Evolutionary conservation across 2,888 invertebrate genomes (phyloP).

Genomic region (Tanytarsus gracilentus): DNA sequence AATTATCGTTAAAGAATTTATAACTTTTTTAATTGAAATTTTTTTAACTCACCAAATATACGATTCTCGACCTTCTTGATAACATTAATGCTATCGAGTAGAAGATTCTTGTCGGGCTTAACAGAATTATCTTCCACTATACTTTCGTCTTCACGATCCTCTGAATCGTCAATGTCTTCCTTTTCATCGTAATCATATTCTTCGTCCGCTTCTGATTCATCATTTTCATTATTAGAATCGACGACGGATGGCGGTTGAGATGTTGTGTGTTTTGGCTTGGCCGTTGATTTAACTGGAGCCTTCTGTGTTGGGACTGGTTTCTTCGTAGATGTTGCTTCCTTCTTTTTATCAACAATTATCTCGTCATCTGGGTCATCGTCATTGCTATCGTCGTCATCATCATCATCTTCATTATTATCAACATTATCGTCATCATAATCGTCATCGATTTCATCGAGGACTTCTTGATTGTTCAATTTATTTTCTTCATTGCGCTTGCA

Average conservation of each 20-base stretch:
- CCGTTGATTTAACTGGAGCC: constrained; percentile 39
- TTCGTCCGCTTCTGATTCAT: constrained; percentile 32
- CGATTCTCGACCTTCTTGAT: constrained; percentile 18
- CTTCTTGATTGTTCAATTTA: constrained; percentile 36
- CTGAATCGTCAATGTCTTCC: not conserved
- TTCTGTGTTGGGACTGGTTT: constrained; percentile 22
- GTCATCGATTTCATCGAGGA: constrained; percentile 34
- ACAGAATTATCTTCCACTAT: constrained; percentile 1
- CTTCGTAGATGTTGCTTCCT: constrained; percentile 15
- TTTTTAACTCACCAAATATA: constrained; percentile 18
- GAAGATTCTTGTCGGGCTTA: not conserved
- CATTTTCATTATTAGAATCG: constrained; percentile 33
- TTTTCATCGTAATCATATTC: constrained; percentile 23
- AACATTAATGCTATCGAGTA: not conserved
- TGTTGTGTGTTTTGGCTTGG: constrained; percentile 35
- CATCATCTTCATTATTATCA: constrained; percentile 42
- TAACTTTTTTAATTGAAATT: not conserved
- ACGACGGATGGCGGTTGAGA: constrained; percentile 30
- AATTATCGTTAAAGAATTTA: not conserved
- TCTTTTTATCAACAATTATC: constrained; percentile 24
- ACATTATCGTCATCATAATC: constrained; percentile 42
- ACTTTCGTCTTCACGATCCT: constrained; percentile 24
- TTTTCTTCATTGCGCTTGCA: constrained; percentile 37
- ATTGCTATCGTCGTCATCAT: constrained; percentile 41
- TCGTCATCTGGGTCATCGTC: constrained; percentile 37